phyloP scores from a whole-genome alignment of 2,888 invertebrate genomes.

The Lysandra bellargus region DNA sequence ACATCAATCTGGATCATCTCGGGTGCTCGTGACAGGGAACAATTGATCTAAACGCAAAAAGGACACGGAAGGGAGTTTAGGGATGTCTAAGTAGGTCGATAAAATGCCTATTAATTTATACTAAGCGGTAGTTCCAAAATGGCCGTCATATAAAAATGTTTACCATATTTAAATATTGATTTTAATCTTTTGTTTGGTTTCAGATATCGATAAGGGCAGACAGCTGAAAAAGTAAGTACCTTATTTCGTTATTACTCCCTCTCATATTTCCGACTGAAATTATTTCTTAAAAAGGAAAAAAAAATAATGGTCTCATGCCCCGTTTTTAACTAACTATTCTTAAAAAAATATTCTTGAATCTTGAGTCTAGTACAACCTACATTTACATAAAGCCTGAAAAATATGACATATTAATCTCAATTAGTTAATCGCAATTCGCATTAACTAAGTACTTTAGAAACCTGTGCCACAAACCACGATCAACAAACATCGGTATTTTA shows the following conservation, averaged over 20 bases:
- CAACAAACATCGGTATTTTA: constrained; percentile 2
- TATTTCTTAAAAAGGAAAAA: no score
- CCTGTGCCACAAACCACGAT: background rate
- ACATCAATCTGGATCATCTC: constrained; percentile 26
- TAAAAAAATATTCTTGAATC: no score
- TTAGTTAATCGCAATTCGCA: no score
- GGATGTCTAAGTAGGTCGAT: background rate
- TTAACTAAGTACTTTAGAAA: background rate
- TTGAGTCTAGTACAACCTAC: no score
- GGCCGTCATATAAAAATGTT: background rate
- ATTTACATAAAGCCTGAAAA: no score
- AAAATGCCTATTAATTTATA: background rate
- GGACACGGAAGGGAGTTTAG: background rate
- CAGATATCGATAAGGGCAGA: background rate
- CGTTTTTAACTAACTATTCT: no score
- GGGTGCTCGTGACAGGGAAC: constrained; percentile 25
- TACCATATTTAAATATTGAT: background rate
- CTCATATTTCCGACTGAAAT: no score
- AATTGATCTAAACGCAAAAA: constrained; percentile 29
- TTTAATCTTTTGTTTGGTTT: background rate
- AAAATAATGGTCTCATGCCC: no score
- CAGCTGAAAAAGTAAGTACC: background rate
- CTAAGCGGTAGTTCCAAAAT: background rate
- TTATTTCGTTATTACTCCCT: background rate
- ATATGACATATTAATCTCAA: background rate